These are phyloP conservation scores for cat (Felis catus) DNA, from an alignment of 2,113 vertebrate genomes.

Conservation along the genomic window F.catus_Fca126_mat1.0 CM031413.1:63886001-63886500, in stretches of 20 bases:
- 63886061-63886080: background rate
- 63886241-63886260: background rate
- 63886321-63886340: background rate
- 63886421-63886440: background rate
- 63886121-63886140: background rate
- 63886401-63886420: background rate
- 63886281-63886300: no score
- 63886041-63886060: background rate
- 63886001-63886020: accelerated
- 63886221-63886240: background rate
- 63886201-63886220: no score
- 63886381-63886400: background rate
- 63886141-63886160: background rate
- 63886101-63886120: background rate
- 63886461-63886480: no score
- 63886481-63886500: background rate
- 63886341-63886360: background rate
- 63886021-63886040: background rate
- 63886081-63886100: background rate
- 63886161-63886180: background rate
- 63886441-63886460: background rate
- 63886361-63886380: background rate
- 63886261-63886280: background rate
- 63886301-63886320: background rate
- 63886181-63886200: background rate